phyloP scores from a whole-genome alignment of 30 jellyfish, hydroid and myxozoan species.

The Calvadosia cruxmelitensis region DNA sequence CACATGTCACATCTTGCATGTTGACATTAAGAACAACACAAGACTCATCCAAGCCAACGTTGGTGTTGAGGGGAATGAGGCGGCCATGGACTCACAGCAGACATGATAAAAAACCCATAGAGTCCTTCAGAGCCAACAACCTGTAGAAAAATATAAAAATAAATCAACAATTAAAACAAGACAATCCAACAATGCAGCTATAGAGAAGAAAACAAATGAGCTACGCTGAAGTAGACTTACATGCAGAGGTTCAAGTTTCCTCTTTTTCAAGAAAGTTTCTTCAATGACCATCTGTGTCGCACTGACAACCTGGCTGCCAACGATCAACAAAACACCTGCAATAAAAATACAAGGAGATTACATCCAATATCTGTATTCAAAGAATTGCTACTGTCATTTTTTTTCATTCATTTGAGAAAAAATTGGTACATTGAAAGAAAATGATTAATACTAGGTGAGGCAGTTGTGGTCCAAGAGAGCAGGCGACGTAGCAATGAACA shows the following conservation, averaged over 20 bases:
- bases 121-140: constrained; percentile 79
- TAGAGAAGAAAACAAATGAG: neutral
- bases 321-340: constrained; percentile 58
- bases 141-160: constrained; percentile 7
- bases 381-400: no score
- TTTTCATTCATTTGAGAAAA: no score
- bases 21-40: no score
- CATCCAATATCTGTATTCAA: no score
- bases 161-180: neutral
- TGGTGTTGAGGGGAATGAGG: no score
- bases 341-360: neutral
- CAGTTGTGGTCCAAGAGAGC: no score
- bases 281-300: constrained; percentile 84
- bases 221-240: constrained; percentile 22
- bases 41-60: no score
- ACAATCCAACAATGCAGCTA: neutral
- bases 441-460: no score
- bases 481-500: no score
- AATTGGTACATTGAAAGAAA: no score
- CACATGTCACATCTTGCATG: no score
- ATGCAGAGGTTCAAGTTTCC: constrained; percentile 58
- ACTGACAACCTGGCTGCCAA: constrained; percentile 67
- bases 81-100: constrained; percentile 49
- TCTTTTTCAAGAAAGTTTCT: constrained; percentile 54
- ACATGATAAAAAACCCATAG: constrained; percentile 47